Evolutionary conservation across 2,888 invertebrate species (phyloP), one percentile per base, ranked within the genome.

Genomic region (Chaetoderma sp.): DNA sequence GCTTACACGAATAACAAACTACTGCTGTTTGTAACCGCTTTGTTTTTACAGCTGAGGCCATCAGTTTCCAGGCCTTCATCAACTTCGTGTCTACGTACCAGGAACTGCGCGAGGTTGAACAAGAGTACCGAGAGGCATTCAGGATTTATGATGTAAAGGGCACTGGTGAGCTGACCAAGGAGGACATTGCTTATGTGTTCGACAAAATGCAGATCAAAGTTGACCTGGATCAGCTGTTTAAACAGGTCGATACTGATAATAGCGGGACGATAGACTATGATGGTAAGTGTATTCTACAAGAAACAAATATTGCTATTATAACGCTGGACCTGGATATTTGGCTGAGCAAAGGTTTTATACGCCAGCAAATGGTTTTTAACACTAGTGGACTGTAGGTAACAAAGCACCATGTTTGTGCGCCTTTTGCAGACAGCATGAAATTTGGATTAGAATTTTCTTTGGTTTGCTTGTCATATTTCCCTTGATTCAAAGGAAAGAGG

Each of bases 41-140:
- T n/a, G n/a, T n/a, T n/a, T 6, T 4, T 49, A 2, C 49, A 49
- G 49, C 49, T 23, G 2, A 27, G 16, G 49, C 23, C 21, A 49
- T 49, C 49, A 49, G 27, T 27, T 49, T 49, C 49, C 49, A 49
- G 49, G 49, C 49, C 27, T 49, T 49, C 49, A 49, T 49, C 13
- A 27, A 49, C 27, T 49, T 25, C 49, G 49, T 49, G 4, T 27
- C 23, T 8, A 49, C 49, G 4, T 49, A 25, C 49, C 49, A 49
- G 23, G 23, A 49, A 21, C 23, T 49, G 49, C 49, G 49, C 27
- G 27, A 49, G 4, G 49, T 49, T 8, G 49, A 49, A 2, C 4
- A 21, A 4, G 49, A 49, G 23, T 49, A 49, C 49, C 21, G 49
- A 23, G 49, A 49, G 49, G 49, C 49, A 16, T 49, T 49, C 49